phyloP scores from a whole-genome alignment of 2,797 vertebrate species.

The Ateles fusciceps region DNA sequence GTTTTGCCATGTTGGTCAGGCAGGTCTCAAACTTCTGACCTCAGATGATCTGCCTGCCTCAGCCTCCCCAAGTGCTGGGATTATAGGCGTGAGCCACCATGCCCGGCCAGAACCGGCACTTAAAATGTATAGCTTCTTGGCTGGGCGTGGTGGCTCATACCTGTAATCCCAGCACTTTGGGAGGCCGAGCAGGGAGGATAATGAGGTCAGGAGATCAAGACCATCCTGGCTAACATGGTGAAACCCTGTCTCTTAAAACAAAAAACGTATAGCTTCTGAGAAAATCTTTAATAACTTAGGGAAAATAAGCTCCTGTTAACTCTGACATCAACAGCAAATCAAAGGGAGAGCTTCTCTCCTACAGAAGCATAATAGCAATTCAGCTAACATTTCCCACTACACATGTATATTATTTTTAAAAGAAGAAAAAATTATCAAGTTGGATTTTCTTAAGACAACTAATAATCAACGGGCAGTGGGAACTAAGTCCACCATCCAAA shows the following conservation, averaged over 20 bases:
- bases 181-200: no score
- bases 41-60: no score
- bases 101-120: no score
- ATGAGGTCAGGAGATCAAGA: no score
- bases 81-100: no score
- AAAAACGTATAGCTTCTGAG: background rate
- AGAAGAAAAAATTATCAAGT: background rate
- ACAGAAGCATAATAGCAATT: background rate
- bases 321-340: background rate
- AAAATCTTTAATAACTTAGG: background rate
- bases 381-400: background rate
- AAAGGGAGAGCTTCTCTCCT: background rate
- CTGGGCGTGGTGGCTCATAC: no score
- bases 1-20: no score
- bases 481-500: slow-evolving; percentile 11
- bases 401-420: background rate
- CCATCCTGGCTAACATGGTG: no score
- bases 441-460: slow-evolving; percentile 1
- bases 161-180: no score
- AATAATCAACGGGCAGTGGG: background rate
- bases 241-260: background rate
- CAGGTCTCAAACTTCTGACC: no score
- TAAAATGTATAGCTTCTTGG: background rate
- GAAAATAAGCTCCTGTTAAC: background rate
- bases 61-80: no score